These are phyloP conservation scores for Coendou prehensilis DNA, from an alignment of 2,797 vertebrate species.

Conservation along the genomic window DNA sequence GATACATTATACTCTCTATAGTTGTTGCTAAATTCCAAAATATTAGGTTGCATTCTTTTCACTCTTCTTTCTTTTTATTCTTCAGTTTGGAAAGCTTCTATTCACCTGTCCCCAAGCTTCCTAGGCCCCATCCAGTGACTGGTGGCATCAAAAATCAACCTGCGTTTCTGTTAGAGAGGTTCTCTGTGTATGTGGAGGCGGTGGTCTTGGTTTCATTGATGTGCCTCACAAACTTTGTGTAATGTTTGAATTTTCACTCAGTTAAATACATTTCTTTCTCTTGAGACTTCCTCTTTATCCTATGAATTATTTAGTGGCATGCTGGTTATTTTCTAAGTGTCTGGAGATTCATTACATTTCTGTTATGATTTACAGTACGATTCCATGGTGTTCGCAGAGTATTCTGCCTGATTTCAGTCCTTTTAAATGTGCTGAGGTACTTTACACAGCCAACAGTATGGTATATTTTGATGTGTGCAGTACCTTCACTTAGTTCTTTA, in stretches of 20 bases:
- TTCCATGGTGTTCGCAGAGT: neutral
- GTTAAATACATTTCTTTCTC: neutral
- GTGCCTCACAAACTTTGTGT: neutral
- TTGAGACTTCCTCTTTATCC: neutral
- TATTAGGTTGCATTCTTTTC: neutral
- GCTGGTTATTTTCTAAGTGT: neutral
- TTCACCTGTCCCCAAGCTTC: neutral
- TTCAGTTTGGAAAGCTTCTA: neutral
- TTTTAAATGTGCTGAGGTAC: neutral
- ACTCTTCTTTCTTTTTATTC: neutral
- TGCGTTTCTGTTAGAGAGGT: neutral
- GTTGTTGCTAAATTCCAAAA: neutral
- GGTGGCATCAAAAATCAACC: neutral
- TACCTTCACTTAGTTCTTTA: neutral
- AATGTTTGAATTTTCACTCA: neutral
- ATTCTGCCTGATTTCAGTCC: neutral
- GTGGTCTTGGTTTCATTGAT: neutral
- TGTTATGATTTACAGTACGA: neutral
- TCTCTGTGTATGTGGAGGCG: neutral
- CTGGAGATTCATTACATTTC: neutral
- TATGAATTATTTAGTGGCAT: neutral
- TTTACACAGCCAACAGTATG: neutral
- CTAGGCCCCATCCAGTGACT: neutral
- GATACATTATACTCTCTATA: neutral
- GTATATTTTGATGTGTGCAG: neutral